Evolutionary conservation across 2,888 invertebrate genomes (phyloP).

Genomic region (Rosalia funebris): DNA sequence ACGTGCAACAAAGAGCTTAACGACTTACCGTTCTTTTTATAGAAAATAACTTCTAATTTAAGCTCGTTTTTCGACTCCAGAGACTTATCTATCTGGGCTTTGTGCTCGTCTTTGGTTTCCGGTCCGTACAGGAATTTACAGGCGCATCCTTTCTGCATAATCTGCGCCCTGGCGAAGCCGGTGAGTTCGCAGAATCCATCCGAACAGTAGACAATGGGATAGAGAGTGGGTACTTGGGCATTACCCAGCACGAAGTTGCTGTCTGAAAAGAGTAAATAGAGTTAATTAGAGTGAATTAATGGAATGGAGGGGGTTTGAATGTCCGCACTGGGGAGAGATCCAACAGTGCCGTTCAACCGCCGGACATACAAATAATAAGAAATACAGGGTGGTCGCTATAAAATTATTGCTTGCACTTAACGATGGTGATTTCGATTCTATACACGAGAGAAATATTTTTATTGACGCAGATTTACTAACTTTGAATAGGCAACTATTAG

Average conservation of each 20-base stretch:
- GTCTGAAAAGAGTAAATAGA: slow-evolving; percentile 71
- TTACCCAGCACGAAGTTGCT: slow-evolving; percentile 97
- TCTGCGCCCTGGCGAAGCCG: slow-evolving; percentile 91
- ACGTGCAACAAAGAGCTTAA: no score
- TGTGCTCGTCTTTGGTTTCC: slow-evolving; percentile 90
- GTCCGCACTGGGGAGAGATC: no score
- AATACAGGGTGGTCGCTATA: no score
- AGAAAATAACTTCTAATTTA: slow-evolving; percentile 93
- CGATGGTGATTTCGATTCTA: no score
- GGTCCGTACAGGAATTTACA: slow-evolving; percentile 94
- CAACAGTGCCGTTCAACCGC: no score
- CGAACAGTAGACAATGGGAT: slow-evolving; percentile 96
- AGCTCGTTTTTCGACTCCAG: slow-evolving; percentile 91
- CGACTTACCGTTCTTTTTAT: slow-evolving; percentile 90
- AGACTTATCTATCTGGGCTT: slow-evolving; percentile 87
- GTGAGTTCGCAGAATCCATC: slow-evolving; percentile 97
- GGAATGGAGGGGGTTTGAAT: neutral
- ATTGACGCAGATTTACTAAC: no score
- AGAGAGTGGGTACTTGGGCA: slow-evolving; percentile 87
- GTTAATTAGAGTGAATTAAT: slow-evolving; percentile 15
- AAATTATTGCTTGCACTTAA: no score
- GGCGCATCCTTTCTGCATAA: slow-evolving; percentile 96
- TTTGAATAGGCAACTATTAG: no score
- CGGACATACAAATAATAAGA: no score
- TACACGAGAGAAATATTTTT: no score